Base-by-base conservation (phyloP, 2,113 vertebrate species). In the Amia ocellicauda region DNA sequence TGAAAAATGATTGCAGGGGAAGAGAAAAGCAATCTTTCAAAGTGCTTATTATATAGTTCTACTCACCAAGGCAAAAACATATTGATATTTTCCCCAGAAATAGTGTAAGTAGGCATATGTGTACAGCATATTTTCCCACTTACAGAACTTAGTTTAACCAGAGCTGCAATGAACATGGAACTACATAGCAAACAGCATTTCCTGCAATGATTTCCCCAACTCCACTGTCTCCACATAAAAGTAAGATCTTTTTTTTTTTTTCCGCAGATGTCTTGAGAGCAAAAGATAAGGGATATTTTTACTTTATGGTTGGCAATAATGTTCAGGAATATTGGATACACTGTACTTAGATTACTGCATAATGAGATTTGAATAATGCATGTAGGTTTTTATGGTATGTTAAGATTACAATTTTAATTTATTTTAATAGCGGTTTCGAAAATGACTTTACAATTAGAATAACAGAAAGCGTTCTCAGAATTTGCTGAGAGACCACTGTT, bases 331-430 rank as follows among this genome's bases (percentile, higher is more conserved):
- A 66, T 69, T 62, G 54, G 53, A 19, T 62, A 50, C 47, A 31
- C 54, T 58, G 45, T 58, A 50, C 60, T 63, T 59, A 63, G 53
- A 68, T 68, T 69, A 62, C 67, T 28, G 63, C 52, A 54, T 75
- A 72, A 72, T 72, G 60, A 67, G 66, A 55, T 58, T 60, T 71
- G 66, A 71, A 75, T 75, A 69, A 75, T 75, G 62, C 54, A 69
- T 71, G 45, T 51, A 47, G 24, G 58, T 68, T n/a, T 65, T 67
- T 68, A 61, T 65, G 60, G 72, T 71, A 62, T 56, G 63, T 70
- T 63, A 54, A 62, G 63, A 66, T 36, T 5, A 36, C 5, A 36
- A 36, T 20, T 42, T 71, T 55, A 51, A 67, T 67, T 63, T 71
- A 60, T 50, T 68, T 59, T 63, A 60, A 63, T 61, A 62, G 52